phyloP scores from a whole-genome alignment of 2,797 vertebrate genomes.

The Euthynnus affinis region DNA sequence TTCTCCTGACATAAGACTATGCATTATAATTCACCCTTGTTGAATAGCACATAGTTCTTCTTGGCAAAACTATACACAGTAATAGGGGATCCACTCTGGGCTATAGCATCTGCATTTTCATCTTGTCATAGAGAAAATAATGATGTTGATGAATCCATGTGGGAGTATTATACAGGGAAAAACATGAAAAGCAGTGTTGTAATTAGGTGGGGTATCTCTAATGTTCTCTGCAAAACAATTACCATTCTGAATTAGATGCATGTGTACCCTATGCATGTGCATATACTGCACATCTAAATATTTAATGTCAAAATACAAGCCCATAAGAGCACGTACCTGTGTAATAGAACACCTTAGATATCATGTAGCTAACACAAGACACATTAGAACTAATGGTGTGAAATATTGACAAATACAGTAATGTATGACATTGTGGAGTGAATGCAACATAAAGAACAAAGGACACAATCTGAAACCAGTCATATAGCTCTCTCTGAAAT shows the following conservation, averaged over 20 bases:
- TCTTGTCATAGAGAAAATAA: constrained; percentile 41
- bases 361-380: neutral
- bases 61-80: neutral
- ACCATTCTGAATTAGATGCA: constrained; percentile 3
- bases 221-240: constrained; percentile 26
- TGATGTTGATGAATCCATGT: constrained; percentile 32
- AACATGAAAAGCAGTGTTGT: constrained; percentile 16
- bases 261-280: neutral
- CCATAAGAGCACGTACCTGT: neutral
- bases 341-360: neutral
- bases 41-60: neutral
- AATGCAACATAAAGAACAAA: constrained; percentile 31
- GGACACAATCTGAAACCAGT: constrained; percentile 24
- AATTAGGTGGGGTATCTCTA: constrained; percentile 6
- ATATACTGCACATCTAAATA: constrained; percentile 16
- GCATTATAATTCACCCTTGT: neutral
- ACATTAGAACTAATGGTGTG: neutral
- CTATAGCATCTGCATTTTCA: constrained; percentile 8
- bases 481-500: constrained; percentile 32
- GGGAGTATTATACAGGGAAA: constrained; percentile 19
- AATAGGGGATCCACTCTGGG: neutral
- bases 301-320: constrained; percentile 17
- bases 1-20: neutral
- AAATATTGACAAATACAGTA: constrained; percentile 21
- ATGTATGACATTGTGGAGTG: neutral